phyloP scores from a whole-genome alignment of 1,140 invertebrate genomes.

The Phymorhynchus buccinoides region DNA sequence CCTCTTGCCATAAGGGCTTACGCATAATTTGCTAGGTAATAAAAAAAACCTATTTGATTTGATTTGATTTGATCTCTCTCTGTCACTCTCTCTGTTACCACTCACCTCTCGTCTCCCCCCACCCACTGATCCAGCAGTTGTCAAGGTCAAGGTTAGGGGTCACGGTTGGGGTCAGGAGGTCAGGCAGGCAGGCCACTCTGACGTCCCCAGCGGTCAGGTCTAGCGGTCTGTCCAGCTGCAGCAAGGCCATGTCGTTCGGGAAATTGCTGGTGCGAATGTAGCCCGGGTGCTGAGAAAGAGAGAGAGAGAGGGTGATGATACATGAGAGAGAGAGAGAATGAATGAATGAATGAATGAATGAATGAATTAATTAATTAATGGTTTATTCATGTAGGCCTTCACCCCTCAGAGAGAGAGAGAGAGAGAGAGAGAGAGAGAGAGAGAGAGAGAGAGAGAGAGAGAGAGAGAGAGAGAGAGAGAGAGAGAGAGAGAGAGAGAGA shows the following conservation, averaged over 20 bases:
- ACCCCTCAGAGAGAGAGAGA: neutral
- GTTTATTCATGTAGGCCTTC: too few relatives aligned
- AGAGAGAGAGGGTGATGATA: neutral
- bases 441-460: neutral
- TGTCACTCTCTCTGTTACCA: neutral
- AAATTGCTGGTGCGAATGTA: constrained; percentile 54
- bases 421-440: neutral
- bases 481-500: neutral
- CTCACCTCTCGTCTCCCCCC: constrained; percentile 64
- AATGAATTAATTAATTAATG: too few relatives aligned
- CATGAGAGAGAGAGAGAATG: neutral
- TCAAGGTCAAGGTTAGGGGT: constrained; percentile 28
- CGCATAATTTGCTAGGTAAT: too few relatives aligned
- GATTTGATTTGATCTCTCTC: too few relatives aligned
- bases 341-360: neutral
- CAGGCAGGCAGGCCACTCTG: constrained; percentile 60
- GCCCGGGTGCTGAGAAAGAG: constrained; percentile 54
- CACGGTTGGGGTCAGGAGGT: neutral
- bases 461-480: neutral
- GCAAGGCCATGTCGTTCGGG: constrained; percentile 62
- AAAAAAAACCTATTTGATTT: too few relatives aligned
- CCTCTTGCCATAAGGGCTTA: too few relatives aligned
- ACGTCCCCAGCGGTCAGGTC: constrained; percentile 56
- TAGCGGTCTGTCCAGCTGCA: constrained; percentile 56
- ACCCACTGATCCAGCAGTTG: constrained; percentile 64